Evolutionary conservation across 2,113 vertebrate species (phyloP), one percentile per base, ranked within the genome.

Genomic region (Cynopterus brachyotis): DNA sequence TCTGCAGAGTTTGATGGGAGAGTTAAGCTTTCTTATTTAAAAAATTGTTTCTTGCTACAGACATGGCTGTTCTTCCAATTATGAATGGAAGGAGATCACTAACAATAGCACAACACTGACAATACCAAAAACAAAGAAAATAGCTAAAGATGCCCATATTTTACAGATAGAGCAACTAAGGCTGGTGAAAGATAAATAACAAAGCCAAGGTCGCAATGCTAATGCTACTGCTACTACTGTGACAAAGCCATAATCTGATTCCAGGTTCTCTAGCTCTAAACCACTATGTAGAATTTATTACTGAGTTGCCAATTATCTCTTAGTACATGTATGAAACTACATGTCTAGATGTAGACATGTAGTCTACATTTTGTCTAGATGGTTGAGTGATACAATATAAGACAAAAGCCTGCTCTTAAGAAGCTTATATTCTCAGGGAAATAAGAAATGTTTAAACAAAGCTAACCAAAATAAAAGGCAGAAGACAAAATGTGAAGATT

Each of bases 1-100:
- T 95, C 57, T 73, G 28, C 64, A 84, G 60, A 70, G 50, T 82
- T 91, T 83, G 89, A 93, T 62, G 62, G 28, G 40, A 67, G 7
- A 42, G 42, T 88, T 92, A 90, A 53, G 16, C 82, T 87, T 97
- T 90, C 32, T 59, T 84, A 97, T 80, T 79, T 78, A 70, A 95
- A 94, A 80, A 94, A 76, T 67, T 62, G 20, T 72, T 76, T 89
- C 32, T 97, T 70, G 32, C 13, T 28, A 30, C 12, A 66, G 37
- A 22, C 42, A 9, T 66, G 60, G 15, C 40, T 28, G 0, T 69
- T 91, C 35, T 78, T 73, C 47, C 0, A 32, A 66, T 59, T 47
- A 26, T 4, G 15, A 40, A 28, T 57, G 73, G 37, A 79, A 72
- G 47, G 80, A 47, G 64, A 22, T 2, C 0, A 12, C 42, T 7